These are phyloP conservation scores for Leptonema lineaticorne DNA, from an alignment of 1,140 invertebrate species.

Conservation along the genomic window DNA sequence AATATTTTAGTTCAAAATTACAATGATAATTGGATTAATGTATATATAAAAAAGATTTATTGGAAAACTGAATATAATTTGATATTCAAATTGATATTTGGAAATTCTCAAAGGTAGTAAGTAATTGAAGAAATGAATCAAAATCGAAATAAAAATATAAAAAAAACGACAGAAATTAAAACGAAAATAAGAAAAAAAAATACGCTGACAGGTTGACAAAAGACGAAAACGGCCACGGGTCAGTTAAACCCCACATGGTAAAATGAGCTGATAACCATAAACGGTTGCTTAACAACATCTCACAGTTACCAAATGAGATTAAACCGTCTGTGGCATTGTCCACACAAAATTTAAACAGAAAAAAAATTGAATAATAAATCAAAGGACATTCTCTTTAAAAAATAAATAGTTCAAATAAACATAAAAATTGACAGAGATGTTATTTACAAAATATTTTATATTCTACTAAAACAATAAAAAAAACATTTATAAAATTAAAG, in stretches of 20 bases:
- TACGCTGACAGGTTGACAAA: slow-evolving; percentile 31
- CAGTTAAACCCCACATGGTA: slow-evolving; percentile 72
- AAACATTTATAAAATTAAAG: neutral
- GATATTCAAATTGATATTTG: too few relatives aligned
- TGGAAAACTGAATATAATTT: too few relatives aligned
- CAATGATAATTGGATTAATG: too few relatives aligned
- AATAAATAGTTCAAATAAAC: slow-evolving; percentile 11
- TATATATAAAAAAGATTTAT: too few relatives aligned
- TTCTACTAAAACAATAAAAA: neutral
- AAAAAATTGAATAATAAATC: slow-evolving; percentile 40
- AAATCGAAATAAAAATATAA: neutral
- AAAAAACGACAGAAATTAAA: slow-evolving; percentile 45
- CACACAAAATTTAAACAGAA: slow-evolving; percentile 39
- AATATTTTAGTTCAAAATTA: too few relatives aligned
- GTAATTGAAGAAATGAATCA: too few relatives aligned
- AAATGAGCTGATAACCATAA: slow-evolving; percentile 52
- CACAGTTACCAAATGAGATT: slow-evolving; percentile 95
- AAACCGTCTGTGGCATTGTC: slow-evolving; percentile 48
- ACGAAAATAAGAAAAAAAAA: slow-evolving; percentile 46
- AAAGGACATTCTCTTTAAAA: slow-evolving; percentile 10
- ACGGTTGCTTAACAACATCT: slow-evolving; percentile 52
- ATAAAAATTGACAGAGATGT: slow-evolving; percentile 8
- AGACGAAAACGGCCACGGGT: slow-evolving; percentile 44
- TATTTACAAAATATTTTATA: neutral
- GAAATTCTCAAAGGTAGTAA: too few relatives aligned